These are phyloP conservation scores for mouse (Mus musculus) DNA, from an alignment of 2,113 vertebrate genomes.

Conservation along the genomic window DNA sequence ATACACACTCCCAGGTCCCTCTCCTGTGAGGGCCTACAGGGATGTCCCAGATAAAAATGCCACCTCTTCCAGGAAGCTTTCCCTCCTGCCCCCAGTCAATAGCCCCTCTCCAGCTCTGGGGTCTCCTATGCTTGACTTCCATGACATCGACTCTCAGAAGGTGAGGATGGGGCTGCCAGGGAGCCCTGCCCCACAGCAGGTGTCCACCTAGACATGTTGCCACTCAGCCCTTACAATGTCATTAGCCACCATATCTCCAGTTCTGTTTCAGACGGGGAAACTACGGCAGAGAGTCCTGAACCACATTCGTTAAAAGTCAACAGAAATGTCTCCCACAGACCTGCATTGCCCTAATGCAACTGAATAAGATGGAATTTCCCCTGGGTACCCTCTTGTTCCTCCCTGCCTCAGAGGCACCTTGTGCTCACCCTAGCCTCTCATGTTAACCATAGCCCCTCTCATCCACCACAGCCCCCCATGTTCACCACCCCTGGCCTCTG, in stretches of 20 bases:
- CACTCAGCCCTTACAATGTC: not conserved
- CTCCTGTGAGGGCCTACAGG: not conserved
- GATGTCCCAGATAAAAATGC: not conserved
- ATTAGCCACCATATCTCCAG: not conserved
- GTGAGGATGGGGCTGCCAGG: not conserved
- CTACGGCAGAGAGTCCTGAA: not conserved
- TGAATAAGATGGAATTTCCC: not conserved
- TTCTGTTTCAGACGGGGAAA: not conserved
- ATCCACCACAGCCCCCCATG: not conserved
- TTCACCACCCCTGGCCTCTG: not conserved
- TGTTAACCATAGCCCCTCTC: too few species aligned
- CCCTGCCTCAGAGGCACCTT: not conserved
- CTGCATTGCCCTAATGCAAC: too few species aligned
- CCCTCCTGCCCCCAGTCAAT: not conserved
- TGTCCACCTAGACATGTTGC: not conserved
- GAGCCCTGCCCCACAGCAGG: not conserved
- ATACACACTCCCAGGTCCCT: not conserved
- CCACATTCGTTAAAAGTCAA: not conserved
- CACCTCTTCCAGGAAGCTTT: slow-evolving; percentile 58
- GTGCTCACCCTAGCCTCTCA: rapidly evolving
- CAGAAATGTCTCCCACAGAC: not conserved
- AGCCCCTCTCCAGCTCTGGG: not conserved
- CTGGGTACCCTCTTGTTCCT: not conserved
- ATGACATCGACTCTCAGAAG: not conserved
- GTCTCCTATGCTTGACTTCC: not conserved